These are phyloP conservation scores for Pterophyllum scalare DNA, from an alignment of 2,113 vertebrate genomes.

Conservation along the genomic window DNA sequence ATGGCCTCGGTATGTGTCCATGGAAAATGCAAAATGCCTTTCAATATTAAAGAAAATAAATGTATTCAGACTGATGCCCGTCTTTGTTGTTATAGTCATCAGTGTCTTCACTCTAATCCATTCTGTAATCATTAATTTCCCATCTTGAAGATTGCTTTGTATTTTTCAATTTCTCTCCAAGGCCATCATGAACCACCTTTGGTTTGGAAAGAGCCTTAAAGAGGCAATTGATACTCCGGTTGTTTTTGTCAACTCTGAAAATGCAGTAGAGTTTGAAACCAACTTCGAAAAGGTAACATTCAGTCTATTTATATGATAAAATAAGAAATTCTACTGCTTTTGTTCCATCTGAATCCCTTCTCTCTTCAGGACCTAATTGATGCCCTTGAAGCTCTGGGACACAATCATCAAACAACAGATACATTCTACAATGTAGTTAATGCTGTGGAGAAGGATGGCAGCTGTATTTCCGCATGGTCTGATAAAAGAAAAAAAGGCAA, in stretches of 20 bases:
- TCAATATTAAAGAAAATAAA: slow-evolving; percentile 13
- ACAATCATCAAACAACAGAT: rapidly evolving
- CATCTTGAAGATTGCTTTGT: slow-evolving; percentile 14
- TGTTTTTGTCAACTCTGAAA: slow-evolving; percentile 63
- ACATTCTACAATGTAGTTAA: slow-evolving; percentile 85
- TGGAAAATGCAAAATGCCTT: slow-evolving; percentile 36
- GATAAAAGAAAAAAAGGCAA: slow-evolving; percentile 85
- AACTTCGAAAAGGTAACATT: slow-evolving; percentile 76
- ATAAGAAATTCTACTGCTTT: background rate
- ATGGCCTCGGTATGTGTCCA: slow-evolving; percentile 81
- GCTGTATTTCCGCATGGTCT: slow-evolving; percentile 84
- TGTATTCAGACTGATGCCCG: slow-evolving; percentile 20
- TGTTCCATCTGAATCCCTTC: background rate
- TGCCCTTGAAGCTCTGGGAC: slow-evolving; percentile 70
- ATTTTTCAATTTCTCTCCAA: slow-evolving; percentile 51
- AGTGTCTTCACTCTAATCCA: slow-evolving; percentile 15
- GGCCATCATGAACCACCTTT: slow-evolving; percentile 84
- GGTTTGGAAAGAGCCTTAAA: slow-evolving; percentile 82
- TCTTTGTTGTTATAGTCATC: slow-evolving; percentile 30
- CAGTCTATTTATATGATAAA: background rate
- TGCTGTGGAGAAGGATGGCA: slow-evolving; percentile 80
- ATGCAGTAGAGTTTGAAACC: slow-evolving; percentile 72
- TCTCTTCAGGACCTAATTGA: slow-evolving; percentile 73
- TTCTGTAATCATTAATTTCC: slow-evolving; percentile 14
- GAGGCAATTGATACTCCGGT: slow-evolving; percentile 76